These are phyloP conservation scores for Polyergus mexicanus DNA, from an alignment of 1,140 invertebrate species.

Conservation along the genomic window DNA sequence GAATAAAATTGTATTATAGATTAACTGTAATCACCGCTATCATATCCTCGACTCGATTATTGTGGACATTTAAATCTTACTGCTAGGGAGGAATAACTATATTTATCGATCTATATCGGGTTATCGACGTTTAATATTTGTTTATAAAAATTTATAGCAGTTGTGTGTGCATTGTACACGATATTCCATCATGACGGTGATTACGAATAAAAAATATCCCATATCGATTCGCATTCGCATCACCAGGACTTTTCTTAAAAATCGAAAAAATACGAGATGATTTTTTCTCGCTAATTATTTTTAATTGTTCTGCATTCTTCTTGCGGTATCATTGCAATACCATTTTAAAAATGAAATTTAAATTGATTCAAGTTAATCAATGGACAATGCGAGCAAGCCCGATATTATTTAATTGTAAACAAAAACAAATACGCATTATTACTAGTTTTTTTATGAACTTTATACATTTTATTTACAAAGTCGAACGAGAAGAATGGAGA, in stretches of 20 bases:
- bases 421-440: background rate
- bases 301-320: background rate
- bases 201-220: constrained; percentile 19
- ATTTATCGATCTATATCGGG: constrained; percentile 24
- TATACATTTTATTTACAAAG: background rate
- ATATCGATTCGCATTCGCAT: background rate
- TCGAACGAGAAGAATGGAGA: background rate
- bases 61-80: constrained; percentile 29
- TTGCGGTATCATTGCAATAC: background rate
- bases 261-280: too few relatives aligned
- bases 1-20: constrained; percentile 6
- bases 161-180: background rate
- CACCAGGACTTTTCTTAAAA: background rate
- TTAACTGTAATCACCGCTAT: constrained; percentile 35
- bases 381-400: background rate
- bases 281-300: background rate
- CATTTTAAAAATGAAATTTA: background rate
- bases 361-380: background rate
- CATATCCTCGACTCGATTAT: constrained; percentile 9
- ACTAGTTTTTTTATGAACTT: background rate
- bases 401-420: background rate
- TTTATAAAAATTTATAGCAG: constrained; percentile 4
- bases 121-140: constrained; percentile 20
- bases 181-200: background rate
- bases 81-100: constrained; percentile 33